Percentiles rank a stretch among this genome's conserved stretches.
phyloP scores from a whole-genome alignment of 2,888 invertebrate species.

The Euclidia mi region DNA sequence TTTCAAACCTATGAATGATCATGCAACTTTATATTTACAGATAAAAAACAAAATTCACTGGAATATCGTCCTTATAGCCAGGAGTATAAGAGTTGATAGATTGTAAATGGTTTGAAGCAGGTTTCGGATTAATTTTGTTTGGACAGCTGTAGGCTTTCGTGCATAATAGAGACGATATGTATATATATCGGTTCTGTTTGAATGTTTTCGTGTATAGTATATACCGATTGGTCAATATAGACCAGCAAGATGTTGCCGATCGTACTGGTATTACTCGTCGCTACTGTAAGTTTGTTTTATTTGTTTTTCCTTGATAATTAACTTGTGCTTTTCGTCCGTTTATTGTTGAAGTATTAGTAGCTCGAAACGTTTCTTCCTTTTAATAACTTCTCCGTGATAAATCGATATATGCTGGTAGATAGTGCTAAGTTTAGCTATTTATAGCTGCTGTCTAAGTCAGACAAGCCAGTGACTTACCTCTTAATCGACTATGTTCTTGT shows the following conservation, averaged over 20 bases:
- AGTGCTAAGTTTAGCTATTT: too few relatives aligned
- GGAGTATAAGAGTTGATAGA: slow-evolving; percentile 12
- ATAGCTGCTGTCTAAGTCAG: too few relatives aligned
- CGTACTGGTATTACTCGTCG: slow-evolving; percentile 76
- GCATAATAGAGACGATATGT: slow-evolving; percentile 66
- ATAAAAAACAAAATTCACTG: slow-evolving; percentile 12
- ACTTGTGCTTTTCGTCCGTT: too few relatives aligned
- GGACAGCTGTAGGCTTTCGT: slow-evolving; percentile 69
- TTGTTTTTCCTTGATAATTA: too few relatives aligned
- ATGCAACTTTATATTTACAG: slow-evolving; percentile 31
- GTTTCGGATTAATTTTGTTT: slow-evolving; percentile 53
- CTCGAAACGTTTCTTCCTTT: too few relatives aligned
- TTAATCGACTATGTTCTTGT: too few relatives aligned
- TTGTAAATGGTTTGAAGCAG: not conserved
- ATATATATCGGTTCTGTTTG: slow-evolving; percentile 72
- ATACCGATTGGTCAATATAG: slow-evolving; percentile 81
- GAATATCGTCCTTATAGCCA: slow-evolving; percentile 27
- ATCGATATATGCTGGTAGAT: too few relatives aligned
- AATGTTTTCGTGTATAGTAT: slow-evolving; percentile 78
- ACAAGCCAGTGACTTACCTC: too few relatives aligned
- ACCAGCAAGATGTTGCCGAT: slow-evolving; percentile 82
- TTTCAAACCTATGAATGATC: slow-evolving; percentile 54
- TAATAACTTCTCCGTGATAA: too few relatives aligned
- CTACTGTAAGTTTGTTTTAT: slow-evolving; percentile 71
- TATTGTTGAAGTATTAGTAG: too few relatives aligned